Evolutionary conservation across 2,888 invertebrate genomes (phyloP), one percentile per base, ranked within the genome.

Genomic region (Pterobdella sp.): DNA sequence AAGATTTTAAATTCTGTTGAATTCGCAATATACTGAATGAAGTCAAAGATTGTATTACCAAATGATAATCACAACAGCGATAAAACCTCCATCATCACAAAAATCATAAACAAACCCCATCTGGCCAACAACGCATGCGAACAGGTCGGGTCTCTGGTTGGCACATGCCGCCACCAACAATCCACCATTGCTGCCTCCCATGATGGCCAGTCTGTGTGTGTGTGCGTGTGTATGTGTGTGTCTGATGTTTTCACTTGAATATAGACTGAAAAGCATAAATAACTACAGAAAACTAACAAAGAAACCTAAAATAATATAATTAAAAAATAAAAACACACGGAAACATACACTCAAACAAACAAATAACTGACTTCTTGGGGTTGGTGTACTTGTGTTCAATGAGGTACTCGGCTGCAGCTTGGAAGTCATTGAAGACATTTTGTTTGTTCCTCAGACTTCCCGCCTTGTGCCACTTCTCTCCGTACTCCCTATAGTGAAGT

Each of bases 101-200:
- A 31, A 7, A 10, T 32, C 10, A 66, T 37, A 68, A 26, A 37
- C 10, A 85, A 84, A 93, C 93, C 94, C 96, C 73, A 96, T 95
- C 88, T 94, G 92, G 78, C 91, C 90, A 77, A 98, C 88, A 68
- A 90, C 94, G 74, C 92, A 93, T 14, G 93, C 94, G 85, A 91
- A 97, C 69, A 98, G 86, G 80, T 95, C 92, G 0, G 97, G 97
- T 56, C 93, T 87, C 86, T 97, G 96, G 86, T 96, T 96, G 77
- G 91, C 88, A 82, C 93, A 93, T 22, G 95, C 94, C 1, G 91
- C 94, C 18, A 96, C 91, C n/a, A 97, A 86, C 72, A 97, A 87
- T 0, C 98, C 98, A 0, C 98, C 97, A 86, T 98, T 98, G 72
- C 95, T 96, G 34, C 91, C 95, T 29, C 98, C 98, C 84, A 94